These are phyloP conservation scores for Portunus trituberculatus DNA, from an alignment of 1,140 invertebrate species.

Conservation along the genomic window DNA sequence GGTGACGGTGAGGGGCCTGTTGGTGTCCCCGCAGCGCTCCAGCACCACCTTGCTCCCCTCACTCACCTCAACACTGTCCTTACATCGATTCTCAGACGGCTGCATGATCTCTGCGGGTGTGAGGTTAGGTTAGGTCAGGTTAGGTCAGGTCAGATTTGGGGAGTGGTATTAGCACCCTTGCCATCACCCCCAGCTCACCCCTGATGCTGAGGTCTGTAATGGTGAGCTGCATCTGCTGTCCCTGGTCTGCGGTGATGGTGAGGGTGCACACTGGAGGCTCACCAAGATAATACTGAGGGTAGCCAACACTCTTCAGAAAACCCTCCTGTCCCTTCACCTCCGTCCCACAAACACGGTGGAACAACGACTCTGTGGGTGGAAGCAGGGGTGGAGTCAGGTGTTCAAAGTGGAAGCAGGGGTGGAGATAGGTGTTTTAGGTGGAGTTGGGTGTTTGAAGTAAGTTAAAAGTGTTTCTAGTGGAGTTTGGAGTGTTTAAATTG, in stretches of 20 bases:
- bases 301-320: slow-evolving; percentile 84
- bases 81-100: slow-evolving; percentile 81
- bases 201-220: slow-evolving; percentile 56
- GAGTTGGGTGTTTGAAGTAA: too few relatives aligned
- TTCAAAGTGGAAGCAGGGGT: too few relatives aligned
- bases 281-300: slow-evolving; percentile 84
- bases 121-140: neutral
- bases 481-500: too few relatives aligned
- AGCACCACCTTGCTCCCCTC: slow-evolving; percentile 80
- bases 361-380: slow-evolving; percentile 49
- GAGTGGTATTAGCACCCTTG: too few relatives aligned
- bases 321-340: slow-evolving; percentile 81
- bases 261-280: slow-evolving; percentile 81
- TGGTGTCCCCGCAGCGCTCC: slow-evolving; percentile 81
- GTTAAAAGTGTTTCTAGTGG: too few relatives aligned
- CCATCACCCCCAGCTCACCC: slow-evolving; percentile 7
- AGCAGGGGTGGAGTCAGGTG: too few relatives aligned
- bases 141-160: neutral
- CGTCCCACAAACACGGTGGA: slow-evolving; percentile 81
- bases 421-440: too few relatives aligned
- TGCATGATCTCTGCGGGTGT: slow-evolving; percentile 79
- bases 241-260: slow-evolving; percentile 81
- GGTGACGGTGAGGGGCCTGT: slow-evolving; percentile 79
- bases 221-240: slow-evolving; percentile 83
- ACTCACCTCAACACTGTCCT: slow-evolving; percentile 80